Base-by-base conservation (phyloP, 2,888 invertebrate species). In the Clivina fossor region DNA sequence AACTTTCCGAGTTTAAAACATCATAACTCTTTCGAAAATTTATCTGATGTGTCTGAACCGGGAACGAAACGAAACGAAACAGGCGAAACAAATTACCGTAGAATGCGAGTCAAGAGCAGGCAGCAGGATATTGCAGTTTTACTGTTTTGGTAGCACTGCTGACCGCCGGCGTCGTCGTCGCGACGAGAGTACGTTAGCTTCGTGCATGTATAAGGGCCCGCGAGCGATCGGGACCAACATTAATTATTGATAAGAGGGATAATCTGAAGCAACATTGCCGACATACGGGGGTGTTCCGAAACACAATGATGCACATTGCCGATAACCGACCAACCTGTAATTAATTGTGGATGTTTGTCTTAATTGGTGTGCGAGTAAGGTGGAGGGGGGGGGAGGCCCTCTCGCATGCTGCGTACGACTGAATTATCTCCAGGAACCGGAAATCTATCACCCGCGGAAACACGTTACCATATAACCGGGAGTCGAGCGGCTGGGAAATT, bases 311-410 rank as follows among this genome's bases (percentile, higher is more conserved):
- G 53, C 53, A 53, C 44, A 53, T 44, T 44, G 37, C 24, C 44
- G 53, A 53, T 53, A 53, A 44, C 43, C 37, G 16, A 43, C 53
- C 53, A 53, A 53, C 53, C 43, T 53, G 43, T 53, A 53, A 53
- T 53, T 53, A 53, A 53, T 53, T 53, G 44, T 44, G 53, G 37
- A 53, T 53, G 44, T 53, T 53, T 53, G 53, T 53, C 53, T 53
- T 37, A 53, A 53, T 53, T 44, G 53, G 33, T 22, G n/a, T 11
- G 32, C 32, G 32, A 15, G 8, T 11, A 15, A 11, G 8, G 32
- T 7, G 32, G 11, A 32, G 9, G 40, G 5, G 24, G 22, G 13
- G 20, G 8, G n/a, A 20, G 11, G 32, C 8, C 32, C 32, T 4
- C 32, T n/a, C 7, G 32, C 4, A 13, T 11, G 32, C 4, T 15